phyloP scores from a whole-genome alignment of 2,113 vertebrate genomes.

The Charina bottae region DNA sequence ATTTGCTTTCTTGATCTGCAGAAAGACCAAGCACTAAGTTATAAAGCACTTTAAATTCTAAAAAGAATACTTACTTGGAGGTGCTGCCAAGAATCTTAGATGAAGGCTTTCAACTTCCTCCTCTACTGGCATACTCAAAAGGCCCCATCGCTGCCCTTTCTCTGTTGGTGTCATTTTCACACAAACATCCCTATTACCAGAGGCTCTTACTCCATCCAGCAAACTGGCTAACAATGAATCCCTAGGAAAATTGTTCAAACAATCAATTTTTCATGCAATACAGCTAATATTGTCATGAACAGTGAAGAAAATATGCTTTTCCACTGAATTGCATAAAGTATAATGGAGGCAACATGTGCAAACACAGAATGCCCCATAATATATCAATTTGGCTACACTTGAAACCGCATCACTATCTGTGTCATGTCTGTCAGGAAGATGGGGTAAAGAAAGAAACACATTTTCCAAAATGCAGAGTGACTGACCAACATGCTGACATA shows the following conservation, averaged over 20 bases:
- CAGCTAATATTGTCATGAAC: neutral
- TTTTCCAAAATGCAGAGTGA: neutral
- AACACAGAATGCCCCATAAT: neutral
- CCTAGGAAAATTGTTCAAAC: conserved; percentile 67
- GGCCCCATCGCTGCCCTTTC: conserved; percentile 94
- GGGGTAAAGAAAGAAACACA: neutral
- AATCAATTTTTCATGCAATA: neutral
- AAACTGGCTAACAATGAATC: conserved; percentile 96
- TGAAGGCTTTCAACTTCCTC: conserved; percentile 98
- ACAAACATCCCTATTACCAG: conserved; percentile 96
- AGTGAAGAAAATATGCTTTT: neutral
- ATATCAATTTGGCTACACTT: neutral
- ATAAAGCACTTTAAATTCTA: neutral
- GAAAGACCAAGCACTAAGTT: neutral
- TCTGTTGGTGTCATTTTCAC: conserved; percentile 96
- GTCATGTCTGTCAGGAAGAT: neutral
- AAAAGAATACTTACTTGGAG: conserved; percentile 85
- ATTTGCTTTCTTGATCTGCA: neutral
- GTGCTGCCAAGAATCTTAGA: conserved; percentile 91
- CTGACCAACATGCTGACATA: neutral
- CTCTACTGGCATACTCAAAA: conserved; percentile 97
- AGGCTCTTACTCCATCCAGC: conserved; percentile 95
- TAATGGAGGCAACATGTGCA: neutral
- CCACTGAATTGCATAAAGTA: neutral
- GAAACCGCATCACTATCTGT: neutral